These are phyloP conservation scores for Omphaloscelis lunosa DNA, from an alignment of 2,888 invertebrate genomes.

Conservation along the genomic window DNA sequence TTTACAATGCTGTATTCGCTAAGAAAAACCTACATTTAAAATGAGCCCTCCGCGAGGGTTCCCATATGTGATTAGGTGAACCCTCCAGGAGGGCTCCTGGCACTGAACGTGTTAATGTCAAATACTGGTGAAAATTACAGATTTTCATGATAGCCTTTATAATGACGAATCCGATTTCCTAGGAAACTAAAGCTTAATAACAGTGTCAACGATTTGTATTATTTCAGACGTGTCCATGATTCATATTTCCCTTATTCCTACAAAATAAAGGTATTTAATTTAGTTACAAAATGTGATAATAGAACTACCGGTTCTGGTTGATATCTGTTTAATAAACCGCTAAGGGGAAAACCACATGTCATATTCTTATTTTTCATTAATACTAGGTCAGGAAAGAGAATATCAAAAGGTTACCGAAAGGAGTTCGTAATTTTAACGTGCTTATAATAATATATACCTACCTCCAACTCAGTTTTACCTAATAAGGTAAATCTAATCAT, in stretches of 20 bases:
- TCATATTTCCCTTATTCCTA: neutral
- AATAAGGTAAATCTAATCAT: neutral
- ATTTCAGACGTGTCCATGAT: neutral
- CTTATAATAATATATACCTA: neutral
- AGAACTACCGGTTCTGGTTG: neutral
- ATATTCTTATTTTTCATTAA: neutral
- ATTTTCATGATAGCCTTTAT: too few relatives aligned
- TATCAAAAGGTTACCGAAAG: neutral
- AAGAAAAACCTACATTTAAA: too few relatives aligned
- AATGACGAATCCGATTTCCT: too few relatives aligned
- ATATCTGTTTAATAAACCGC: constrained; percentile 13
- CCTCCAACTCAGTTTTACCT: neutral
- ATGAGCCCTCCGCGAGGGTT: too few relatives aligned
- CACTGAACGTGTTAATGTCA: too few relatives aligned
- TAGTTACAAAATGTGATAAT: neutral
- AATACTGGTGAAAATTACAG: too few relatives aligned
- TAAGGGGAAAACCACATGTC: constrained; percentile 45
- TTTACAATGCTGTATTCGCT: too few relatives aligned
- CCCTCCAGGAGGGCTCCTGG: too few relatives aligned
- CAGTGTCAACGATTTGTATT: too few relatives aligned
- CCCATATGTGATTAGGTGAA: too few relatives aligned
- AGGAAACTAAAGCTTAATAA: neutral
- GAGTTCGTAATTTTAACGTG: neutral
- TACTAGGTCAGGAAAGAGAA: neutral
- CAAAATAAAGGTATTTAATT: neutral